Conservation (phyloP, 2,797 vertebrate species). For the Pipistrellus pipistrellus region DNA sequence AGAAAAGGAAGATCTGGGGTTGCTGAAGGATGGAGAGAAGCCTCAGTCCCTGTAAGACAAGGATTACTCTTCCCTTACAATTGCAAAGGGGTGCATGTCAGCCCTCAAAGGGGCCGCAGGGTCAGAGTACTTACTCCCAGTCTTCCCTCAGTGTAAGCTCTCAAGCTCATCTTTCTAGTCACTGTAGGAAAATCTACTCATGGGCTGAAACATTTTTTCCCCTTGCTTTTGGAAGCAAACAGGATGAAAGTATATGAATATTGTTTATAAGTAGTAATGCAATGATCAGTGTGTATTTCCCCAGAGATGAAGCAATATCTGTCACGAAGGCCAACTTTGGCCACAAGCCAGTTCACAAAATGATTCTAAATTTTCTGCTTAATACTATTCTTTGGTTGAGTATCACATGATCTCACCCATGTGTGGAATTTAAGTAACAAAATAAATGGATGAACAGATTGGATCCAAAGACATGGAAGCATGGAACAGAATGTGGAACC, state of each 20-base stretch:
- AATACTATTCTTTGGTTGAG: not conserved
- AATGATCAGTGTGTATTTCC: not conserved
- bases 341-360: not conserved
- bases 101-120: accelerated
- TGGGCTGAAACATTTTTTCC: not conserved
- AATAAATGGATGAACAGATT: too few relatives aligned
- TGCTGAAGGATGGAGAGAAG: not conserved
- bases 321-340: not conserved
- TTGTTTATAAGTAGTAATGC: not conserved
- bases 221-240: not conserved
- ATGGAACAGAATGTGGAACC: too few relatives aligned
- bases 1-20: not conserved
- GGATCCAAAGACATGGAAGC: too few relatives aligned
- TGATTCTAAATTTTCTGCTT: not conserved
- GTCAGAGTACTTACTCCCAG: not conserved
- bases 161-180: not conserved
- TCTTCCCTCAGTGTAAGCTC: accelerated
- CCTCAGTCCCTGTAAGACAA: not conserved
- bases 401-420: too few relatives aligned
- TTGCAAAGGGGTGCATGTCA: not conserved
- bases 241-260: not conserved
- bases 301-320: not conserved
- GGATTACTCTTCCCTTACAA: not conserved
- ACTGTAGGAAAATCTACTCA: not conserved
- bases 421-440: too few relatives aligned